Base-by-base conservation (phyloP, 1,140 invertebrate genomes). In the Rhopalosiphum padi region DNA sequence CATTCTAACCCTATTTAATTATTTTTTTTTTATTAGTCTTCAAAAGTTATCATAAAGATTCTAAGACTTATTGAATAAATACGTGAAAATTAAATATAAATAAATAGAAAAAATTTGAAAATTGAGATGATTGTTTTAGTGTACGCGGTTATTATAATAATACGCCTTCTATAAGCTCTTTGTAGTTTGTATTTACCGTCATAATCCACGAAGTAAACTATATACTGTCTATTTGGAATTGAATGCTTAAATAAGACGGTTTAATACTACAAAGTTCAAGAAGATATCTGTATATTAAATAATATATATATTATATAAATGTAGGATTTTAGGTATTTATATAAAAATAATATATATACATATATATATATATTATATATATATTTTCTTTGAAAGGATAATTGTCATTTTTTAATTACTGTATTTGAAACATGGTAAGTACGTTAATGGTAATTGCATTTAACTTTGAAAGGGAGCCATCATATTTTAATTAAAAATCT, bases 401-500 rank as follows among this genome's bases (percentile, higher is more conserved):
- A 77, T 77, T 15, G n/a, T 77, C 15, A 77, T 18, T 77, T 77
- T n/a, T 18, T n/a, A 77, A 3, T 23, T 77, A n/a, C 8, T 77
- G n/a, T n/a, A 77, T 77, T 15, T 77, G 30, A 15, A n/a, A n/a
- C 30, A n/a, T 30, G 60, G 5, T 18, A n/a, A 77, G 18, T 30
- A 21, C 4, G n/a, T 77, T 77, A 18, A 77, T 41, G 41, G 3
- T 41, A n/a, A 77, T n/a, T n/a, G n/a, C 30, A n/a, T 77, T 77
- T 77, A n/a, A 77, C 30, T 77, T 77, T n/a, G 60, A n/a, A 15
- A 77, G 15, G n/a, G n/a, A 77, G 30, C 30, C 18, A n/a, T 18
- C 60, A 77, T 77, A 77, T 77, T 77, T n/a, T 77, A 77, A 77
- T n/a, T 77, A 35, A 77, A 77, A n/a, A n/a, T 77, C 9, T 77